Percentiles rank a stretch among this genome's conserved stretches.
These are phyloP conservation scores for Gymnobelideus leadbeateri DNA, from an alignment of 2,113 vertebrate genomes.

Conservation along the genomic window DNA sequence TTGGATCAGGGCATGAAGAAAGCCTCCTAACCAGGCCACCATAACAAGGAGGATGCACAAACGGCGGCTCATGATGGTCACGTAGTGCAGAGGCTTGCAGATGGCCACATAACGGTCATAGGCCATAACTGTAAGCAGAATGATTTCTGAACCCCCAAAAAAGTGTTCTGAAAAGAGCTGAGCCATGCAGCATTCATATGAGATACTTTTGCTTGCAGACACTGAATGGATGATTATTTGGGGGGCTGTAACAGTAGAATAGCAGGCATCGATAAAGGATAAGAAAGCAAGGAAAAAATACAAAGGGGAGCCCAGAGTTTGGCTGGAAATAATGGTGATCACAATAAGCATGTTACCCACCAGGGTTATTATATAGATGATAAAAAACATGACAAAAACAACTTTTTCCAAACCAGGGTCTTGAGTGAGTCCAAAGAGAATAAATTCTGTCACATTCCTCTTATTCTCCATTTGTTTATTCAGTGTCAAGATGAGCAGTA, in stretches of 20 bases:
- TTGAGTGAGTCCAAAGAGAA: constrained; percentile 67
- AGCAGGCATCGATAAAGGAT: constrained; percentile 63
- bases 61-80: constrained; percentile 29
- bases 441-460: constrained; percentile 59
- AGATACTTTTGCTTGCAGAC: constrained; percentile 47
- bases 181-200: constrained; percentile 51
- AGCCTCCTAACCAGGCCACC: constrained; percentile 23
- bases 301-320: constrained; percentile 51
- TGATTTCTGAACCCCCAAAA: constrained; percentile 51
- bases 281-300: constrained; percentile 69
- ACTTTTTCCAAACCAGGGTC: constrained; percentile 53
- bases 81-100: constrained; percentile 70
- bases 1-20: constrained; percentile 25
- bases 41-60: constrained; percentile 19
- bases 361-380: constrained; percentile 38
- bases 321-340: constrained; percentile 29
- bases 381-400: constrained; percentile 64
- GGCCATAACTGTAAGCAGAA: constrained; percentile 59
- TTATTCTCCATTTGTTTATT: not conserved
- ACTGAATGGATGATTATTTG: constrained; percentile 66
- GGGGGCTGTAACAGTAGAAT: constrained; percentile 68
- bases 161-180: constrained; percentile 63
- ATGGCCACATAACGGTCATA: constrained; percentile 61
- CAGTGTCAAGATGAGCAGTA: not conserved
- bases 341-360: constrained; percentile 57